A percentile compares a stretch with the other conserved stretches of the same genome.
Conservation (phyloP, 2,888 invertebrate species). For the Xestia ashworthii region DNA sequence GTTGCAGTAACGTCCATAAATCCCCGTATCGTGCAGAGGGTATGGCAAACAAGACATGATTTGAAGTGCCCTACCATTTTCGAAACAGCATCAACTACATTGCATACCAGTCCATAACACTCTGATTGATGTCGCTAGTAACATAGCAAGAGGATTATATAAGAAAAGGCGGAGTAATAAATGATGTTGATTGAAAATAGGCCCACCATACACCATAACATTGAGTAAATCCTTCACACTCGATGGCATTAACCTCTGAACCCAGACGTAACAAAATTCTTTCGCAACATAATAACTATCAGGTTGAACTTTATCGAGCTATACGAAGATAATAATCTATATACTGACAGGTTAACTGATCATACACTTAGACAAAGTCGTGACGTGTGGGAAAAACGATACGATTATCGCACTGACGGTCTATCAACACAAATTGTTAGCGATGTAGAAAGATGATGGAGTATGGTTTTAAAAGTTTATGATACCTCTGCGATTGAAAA, state of each 20-base stretch:
- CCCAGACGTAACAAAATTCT: constrained; percentile 22
- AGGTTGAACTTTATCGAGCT: constrained; percentile 49
- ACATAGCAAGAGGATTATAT: constrained; percentile 3
- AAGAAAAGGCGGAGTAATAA: neutral
- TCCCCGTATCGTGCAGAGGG: neutral
- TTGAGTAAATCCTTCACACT: constrained; percentile 48
- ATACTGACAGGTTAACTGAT: constrained; percentile 54
- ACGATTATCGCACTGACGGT: constrained; percentile 45
- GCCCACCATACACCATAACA: neutral
- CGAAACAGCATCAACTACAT: neutral
- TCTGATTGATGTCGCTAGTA: neutral
- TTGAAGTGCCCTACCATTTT: neutral
- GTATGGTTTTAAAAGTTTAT: constrained; percentile 4
- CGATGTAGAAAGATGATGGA: constrained; percentile 25
- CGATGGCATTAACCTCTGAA: constrained; percentile 42
- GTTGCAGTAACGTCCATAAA: neutral
- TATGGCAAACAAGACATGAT: neutral
- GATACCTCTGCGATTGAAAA: neutral
- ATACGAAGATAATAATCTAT: constrained; percentile 59
- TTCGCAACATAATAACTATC: constrained; percentile 46
- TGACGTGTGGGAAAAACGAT: constrained; percentile 55
- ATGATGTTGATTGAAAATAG: neutral
- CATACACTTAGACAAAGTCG: constrained; percentile 45
- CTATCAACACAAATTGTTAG: constrained; percentile 37
- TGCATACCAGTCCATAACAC: neutral